Base-by-base conservation (phyloP, 35 echinoderm and acorn worm genomes). In the Diadema setosum region DNA sequence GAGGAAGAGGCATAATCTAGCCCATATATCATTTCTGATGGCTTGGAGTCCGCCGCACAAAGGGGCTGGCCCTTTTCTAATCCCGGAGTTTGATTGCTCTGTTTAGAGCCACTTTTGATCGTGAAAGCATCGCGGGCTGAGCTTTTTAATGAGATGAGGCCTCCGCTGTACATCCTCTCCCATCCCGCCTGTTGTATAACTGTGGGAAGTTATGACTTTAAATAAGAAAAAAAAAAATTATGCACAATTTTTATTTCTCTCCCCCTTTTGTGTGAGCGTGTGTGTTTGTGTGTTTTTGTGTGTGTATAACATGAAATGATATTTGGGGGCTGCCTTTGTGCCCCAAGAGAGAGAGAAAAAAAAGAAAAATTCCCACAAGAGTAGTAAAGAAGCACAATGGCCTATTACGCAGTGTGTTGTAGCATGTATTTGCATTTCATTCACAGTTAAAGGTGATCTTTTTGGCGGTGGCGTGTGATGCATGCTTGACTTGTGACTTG, bases 391-490 rank as follows among this genome's bases (percentile, higher is more conserved):
- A 67, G 25, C 63, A 67, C 63, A 67, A 67, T 67, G 63, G 63
- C 63, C 29, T 16, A 15, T 32, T 33, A 67, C 37, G 61, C 36
- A 65, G 12, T 65, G 29, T 65, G 29, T 24, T 30, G 29, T 67
- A 2, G 27, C 63, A 34, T 67, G 30, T 67, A 67, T 34, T 67
- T 16, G 26, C 20, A 67, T 33, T 34, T 34, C 63, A 33, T 33
- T 67, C 37, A 67, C 63, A 67, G 37, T 67, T 67, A 67, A 67
- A 67, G 63, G 63, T 67, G 63, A 67, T 67, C 30, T 67, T 67
- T 67, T 26, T 67, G 63, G 37, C n/a, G 37, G 63, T 34, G 63
- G 37, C 29, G 27, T 67, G 63, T 34, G n/a, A n/a, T n/a, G n/a
- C n/a, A n/a, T n/a, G n/a, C n/a, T n/a, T n/a, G n/a, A n/a, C n/a